Conservation (phyloP, 2,888 invertebrate species). For the Apamea monoglypha region DNA sequence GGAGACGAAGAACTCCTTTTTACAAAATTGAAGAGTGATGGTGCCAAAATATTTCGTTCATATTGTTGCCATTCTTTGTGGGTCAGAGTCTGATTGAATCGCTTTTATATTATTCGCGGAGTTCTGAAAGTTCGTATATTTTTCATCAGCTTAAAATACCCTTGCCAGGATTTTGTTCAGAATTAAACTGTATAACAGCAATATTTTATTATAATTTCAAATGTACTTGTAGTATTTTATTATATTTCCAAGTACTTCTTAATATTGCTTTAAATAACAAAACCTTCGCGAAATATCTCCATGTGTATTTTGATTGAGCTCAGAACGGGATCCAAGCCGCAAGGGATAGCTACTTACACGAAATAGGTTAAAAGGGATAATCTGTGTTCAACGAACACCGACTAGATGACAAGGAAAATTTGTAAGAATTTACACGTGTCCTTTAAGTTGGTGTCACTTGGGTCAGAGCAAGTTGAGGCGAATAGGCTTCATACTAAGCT, state of each 20-base stretch:
- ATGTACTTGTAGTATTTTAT: no score
- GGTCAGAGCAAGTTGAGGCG: background rate
- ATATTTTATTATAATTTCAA: slow-evolving; percentile 9
- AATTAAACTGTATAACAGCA: background rate
- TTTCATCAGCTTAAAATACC: slow-evolving; percentile 38
- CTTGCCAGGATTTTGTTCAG: slow-evolving; percentile 6
- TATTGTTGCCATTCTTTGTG: slow-evolving; percentile 38
- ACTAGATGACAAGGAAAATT: slow-evolving; percentile 13
- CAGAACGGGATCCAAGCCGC: slow-evolving; percentile 15
- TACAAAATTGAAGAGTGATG: slow-evolving; percentile 42
- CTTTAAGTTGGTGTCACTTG: slow-evolving; percentile 7
- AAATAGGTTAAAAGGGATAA: slow-evolving; percentile 40
- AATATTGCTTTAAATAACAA: slow-evolving; percentile 3
- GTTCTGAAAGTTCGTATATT: slow-evolving; percentile 36
- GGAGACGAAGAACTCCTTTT: slow-evolving; percentile 26
- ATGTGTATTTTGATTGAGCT: slow-evolving; percentile 26
- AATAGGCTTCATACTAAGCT: background rate
- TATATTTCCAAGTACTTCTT: background rate
- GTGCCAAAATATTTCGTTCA: slow-evolving; percentile 34
- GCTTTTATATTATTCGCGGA: slow-evolving; percentile 41
- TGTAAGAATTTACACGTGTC: slow-evolving; percentile 22
- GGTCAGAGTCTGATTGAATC: slow-evolving; percentile 50
- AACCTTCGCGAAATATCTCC: background rate
- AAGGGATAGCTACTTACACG: slow-evolving; percentile 25
- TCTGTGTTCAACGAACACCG: slow-evolving; percentile 32